Conservation (phyloP, 2,888 invertebrate genomes). For the Spisula subtruncata region DNA sequence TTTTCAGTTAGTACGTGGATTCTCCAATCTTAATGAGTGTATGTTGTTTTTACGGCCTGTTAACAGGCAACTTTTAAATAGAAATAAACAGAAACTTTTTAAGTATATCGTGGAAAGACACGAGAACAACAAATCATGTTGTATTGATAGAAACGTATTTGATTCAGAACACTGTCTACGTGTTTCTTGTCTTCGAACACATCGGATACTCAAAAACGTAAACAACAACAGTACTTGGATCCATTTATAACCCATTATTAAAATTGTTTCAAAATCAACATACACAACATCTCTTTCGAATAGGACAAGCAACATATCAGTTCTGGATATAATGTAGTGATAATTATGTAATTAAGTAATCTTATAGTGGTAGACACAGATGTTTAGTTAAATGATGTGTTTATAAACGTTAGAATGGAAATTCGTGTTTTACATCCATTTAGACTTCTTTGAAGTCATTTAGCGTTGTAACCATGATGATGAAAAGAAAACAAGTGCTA, state of each 20-base stretch:
- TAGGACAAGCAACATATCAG: not conserved
- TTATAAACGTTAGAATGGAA: conserved; percentile 3
- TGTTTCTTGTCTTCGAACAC: not conserved
- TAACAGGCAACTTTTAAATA: not conserved
- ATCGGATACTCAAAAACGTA: not conserved
- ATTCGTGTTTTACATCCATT: conserved; percentile 12
- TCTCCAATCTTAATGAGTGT: not conserved
- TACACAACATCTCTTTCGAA: not conserved
- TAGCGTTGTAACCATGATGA: not conserved
- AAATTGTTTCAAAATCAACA: not conserved
- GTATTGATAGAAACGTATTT: not conserved
- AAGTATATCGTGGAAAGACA: not conserved
- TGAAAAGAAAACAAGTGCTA: conserved; percentile 6
- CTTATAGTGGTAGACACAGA: not conserved
- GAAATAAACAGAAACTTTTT: not conserved
- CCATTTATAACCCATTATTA: not conserved
- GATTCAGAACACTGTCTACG: not conserved
- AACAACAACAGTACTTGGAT: not conserved
- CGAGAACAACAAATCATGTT: not conserved
- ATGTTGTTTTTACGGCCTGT: not conserved
- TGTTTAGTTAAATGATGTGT: conserved; percentile 1
- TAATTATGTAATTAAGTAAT: conserved; percentile 10
- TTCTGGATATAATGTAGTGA: not conserved
- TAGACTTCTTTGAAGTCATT: conserved; percentile 5
- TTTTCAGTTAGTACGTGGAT: too few species aligned